Base-by-base conservation (phyloP, 2,888 invertebrate genomes). In the Drosophila kuntzei region DNA sequence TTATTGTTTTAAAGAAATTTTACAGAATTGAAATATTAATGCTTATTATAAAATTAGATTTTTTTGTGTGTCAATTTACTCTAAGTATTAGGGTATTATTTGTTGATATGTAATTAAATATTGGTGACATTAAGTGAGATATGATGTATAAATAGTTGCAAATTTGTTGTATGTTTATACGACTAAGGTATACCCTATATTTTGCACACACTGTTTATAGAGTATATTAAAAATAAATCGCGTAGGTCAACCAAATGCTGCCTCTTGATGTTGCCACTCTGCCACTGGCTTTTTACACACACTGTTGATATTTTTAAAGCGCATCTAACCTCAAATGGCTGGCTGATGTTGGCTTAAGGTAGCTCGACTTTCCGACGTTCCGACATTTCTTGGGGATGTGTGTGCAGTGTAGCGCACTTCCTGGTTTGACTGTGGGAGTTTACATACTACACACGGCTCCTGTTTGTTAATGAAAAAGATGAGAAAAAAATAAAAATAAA, bases 391-490 rank as follows among this genome's bases (percentile, higher is more conserved):
- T 41, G 29, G 41, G 57, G 49, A 50, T 59, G 77, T 76, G 69
- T 67, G 75, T 65, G 72, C 79, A 80, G 55, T 80, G 79, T 84
- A 76, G 84, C 82, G 76, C 71, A 84, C 85, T 83, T 83, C 82
- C 82, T 83, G 82, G 82, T 80, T 57, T 62, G 64, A 69, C 57
- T 44, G 62, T 57, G 64, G 67, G 79, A 67, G 57, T 65, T 22
- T 0, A n/a, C n/a, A n/a, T 51, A 39, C 29, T 62, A 58, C 53
- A 11, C 27, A 18, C 37, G 32, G 61, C 63, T 70, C 62, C 76
- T 75, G 80, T 79, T 79, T 79, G 83, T 75, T 83, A 80, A 83
- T 83, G 81, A 81, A 81, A 77, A 76, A 46, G 53, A 46, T 5
- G 12, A 36, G 0, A 41, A 37, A 51, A 36, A 46, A 20, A 25